Conservation (phyloP, 2,888 invertebrate species). For the Epirrhoe alternata region DNA sequence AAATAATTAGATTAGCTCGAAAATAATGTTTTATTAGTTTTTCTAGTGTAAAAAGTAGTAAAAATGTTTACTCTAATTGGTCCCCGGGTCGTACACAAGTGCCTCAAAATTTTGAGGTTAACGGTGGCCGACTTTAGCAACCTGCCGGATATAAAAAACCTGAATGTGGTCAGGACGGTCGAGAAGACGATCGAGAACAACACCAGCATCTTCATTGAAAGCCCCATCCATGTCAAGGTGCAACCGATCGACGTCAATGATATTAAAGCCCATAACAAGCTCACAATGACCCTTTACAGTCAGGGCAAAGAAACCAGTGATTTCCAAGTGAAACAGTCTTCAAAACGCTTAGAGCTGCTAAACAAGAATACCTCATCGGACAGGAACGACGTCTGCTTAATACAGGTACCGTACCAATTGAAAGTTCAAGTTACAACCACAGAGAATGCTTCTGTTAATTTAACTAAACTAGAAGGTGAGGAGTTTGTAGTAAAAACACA, state of each 20-base stretch:
- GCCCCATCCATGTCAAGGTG: slow-evolving; percentile 81
- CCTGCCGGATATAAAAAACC: slow-evolving; percentile 75
- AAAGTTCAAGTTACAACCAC: slow-evolving; percentile 77
- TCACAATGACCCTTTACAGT: slow-evolving; percentile 79
- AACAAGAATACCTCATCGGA: slow-evolving; percentile 74
- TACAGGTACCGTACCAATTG: slow-evolving; percentile 79
- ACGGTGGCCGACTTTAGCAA: slow-evolving; percentile 71
- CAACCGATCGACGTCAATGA: slow-evolving; percentile 79
- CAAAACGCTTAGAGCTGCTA: slow-evolving; percentile 75
- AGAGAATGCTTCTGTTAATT: slow-evolving; percentile 73
- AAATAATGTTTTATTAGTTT: slow-evolving; percentile 51
- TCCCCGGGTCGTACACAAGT: slow-evolving; percentile 75
- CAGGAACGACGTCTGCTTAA: slow-evolving; percentile 76
- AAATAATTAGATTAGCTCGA: slow-evolving; percentile 47
- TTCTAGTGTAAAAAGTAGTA: slow-evolving; percentile 36
- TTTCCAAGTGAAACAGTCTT: slow-evolving; percentile 79
- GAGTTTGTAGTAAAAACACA: slow-evolving; percentile 78
- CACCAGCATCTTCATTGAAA: slow-evolving; percentile 79
- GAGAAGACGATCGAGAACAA: slow-evolving; percentile 79
- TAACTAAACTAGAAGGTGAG: slow-evolving; percentile 74
- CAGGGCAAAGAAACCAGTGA: slow-evolving; percentile 74
- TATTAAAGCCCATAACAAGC: slow-evolving; percentile 72
- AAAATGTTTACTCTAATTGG: slow-evolving; percentile 73
- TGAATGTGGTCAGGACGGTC: slow-evolving; percentile 77
- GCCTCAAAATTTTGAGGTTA: slow-evolving; percentile 83